Percentiles rank a stretch among this genome's conserved stretches.
Evolutionary conservation across 2,888 invertebrate genomes (phyloP).

Genomic region (Quadriops clusia): DNA sequence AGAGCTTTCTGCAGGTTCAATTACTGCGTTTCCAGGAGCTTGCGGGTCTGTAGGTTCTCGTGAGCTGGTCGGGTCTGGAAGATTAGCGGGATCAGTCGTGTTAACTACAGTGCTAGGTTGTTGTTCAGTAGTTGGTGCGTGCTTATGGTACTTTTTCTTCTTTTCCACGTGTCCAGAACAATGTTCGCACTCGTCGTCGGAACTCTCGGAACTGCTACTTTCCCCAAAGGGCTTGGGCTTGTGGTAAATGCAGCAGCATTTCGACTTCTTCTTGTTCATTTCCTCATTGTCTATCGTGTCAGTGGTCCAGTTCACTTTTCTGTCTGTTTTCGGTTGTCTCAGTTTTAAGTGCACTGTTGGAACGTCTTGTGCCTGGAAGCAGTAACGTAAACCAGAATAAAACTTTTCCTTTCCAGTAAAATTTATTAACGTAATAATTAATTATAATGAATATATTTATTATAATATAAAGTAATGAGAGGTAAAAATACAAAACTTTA

Average conservation of each 20-base stretch:
- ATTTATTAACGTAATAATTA: too few relatives aligned
- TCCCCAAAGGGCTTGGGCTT: constrained; percentile 84
- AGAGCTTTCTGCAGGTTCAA: too few relatives aligned
- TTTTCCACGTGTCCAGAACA: constrained; percentile 73
- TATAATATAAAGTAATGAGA: too few relatives aligned
- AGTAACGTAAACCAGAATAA: too few relatives aligned
- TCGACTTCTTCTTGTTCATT: constrained; percentile 92
- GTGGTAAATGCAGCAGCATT: constrained; percentile 92
- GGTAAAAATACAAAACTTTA: too few relatives aligned
- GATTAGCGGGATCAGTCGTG: too few relatives aligned
- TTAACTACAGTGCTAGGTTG: too few relatives aligned
- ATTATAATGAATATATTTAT: too few relatives aligned
- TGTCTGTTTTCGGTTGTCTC: constrained; percentile 54
- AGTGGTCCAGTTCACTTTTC: constrained; percentile 81
- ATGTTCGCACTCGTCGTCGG: constrained; percentile 76
- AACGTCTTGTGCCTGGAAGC: constrained; percentile 31
- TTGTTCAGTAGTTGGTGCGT: constrained; percentile 5
- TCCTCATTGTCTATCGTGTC: constrained; percentile 92
- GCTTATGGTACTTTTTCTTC: constrained; percentile 31
- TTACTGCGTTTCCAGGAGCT: too few relatives aligned
- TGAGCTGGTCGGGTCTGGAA: too few relatives aligned
- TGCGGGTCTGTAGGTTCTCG: too few relatives aligned
- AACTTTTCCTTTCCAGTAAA: too few relatives aligned
- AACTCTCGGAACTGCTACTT: constrained; percentile 71
- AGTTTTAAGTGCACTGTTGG: constrained; percentile 53